A percentile compares a stretch with the other conserved stretches of the same genome.
phyloP scores from a whole-genome alignment of 1,140 invertebrate species.

The Carcinoscorpius rotundicauda region DNA sequence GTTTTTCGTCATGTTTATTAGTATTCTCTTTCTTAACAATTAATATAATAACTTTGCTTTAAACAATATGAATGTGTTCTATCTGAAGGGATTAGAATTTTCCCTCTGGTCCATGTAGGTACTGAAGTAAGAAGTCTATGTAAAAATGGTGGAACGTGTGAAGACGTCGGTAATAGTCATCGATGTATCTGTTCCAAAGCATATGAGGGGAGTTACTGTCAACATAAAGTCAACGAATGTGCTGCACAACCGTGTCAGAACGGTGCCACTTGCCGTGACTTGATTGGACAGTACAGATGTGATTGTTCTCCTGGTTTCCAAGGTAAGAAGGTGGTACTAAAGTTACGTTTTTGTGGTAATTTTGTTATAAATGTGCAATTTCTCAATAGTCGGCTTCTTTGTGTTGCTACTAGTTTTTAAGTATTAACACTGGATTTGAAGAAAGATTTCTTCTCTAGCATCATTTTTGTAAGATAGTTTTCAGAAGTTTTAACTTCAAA shows the following conservation, averaged over 20 bases:
- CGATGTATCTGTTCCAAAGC: slow-evolving; percentile 72
- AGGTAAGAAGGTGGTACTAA: slow-evolving; percentile 35
- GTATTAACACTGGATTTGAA: no score
- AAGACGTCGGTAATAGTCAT: slow-evolving; percentile 80
- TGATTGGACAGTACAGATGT: slow-evolving; percentile 77
- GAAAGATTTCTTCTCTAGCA: no score
- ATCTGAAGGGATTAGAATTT: slow-evolving; percentile 1
- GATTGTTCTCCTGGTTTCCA: slow-evolving; percentile 83
- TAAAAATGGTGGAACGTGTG: slow-evolving; percentile 81
- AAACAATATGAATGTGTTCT: no score
- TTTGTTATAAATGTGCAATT: no score
- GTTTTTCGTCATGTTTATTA: no score
- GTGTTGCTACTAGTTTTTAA: no score
- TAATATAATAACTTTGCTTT: no score
- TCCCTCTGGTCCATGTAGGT: slow-evolving; percentile 33
- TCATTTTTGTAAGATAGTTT: no score
- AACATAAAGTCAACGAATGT: slow-evolving; percentile 78
- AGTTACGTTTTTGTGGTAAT: no score
- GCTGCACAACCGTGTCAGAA: slow-evolving; percentile 54
- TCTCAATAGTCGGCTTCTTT: no score
- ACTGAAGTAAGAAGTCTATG: slow-evolving; percentile 61
- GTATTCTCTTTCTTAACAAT: no score
- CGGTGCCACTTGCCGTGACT: slow-evolving; percentile 76
- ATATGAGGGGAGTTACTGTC: slow-evolving; percentile 81
- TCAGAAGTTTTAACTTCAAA: no score